Percentiles rank a stretch among this genome's conserved stretches.
Conservation (phyloP, 2,888 invertebrate genomes). For the Epirrhoe alternata region DNA sequence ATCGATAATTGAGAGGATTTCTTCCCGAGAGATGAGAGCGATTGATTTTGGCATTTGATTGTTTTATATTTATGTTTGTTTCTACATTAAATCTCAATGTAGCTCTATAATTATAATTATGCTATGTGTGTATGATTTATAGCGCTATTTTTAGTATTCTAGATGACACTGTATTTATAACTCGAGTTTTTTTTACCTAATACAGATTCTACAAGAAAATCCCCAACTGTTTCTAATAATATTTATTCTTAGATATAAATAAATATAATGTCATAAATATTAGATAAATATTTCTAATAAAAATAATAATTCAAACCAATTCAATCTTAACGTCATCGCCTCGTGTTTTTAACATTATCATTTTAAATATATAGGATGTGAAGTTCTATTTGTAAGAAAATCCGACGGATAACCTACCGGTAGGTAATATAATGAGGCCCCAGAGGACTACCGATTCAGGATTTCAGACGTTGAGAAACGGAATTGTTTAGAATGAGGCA, state of each 20-base stretch:
- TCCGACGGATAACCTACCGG: slow-evolving; percentile 41
- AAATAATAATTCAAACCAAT: no score
- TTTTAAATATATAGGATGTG: slow-evolving; percentile 3
- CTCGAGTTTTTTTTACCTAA: no score
- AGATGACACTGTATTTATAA: no score
- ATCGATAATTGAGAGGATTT: slow-evolving; percentile 1
- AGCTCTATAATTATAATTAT: no score
- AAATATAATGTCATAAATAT: no score
- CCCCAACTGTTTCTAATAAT: no score
- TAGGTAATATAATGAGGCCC: slow-evolving; percentile 51
- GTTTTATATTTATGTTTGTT: not conserved
- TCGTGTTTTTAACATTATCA: not conserved
- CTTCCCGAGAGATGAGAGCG: not conserved
- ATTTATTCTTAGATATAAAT: no score
- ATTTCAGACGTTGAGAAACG: slow-evolving; percentile 45
- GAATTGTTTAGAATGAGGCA: slow-evolving; percentile 52
- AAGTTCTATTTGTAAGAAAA: slow-evolving; percentile 31
- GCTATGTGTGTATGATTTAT: no score
- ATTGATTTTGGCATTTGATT: not conserved
- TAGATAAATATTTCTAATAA: no score
- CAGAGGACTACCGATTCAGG: slow-evolving; percentile 49
- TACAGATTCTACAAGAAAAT: no score
- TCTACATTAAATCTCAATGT: not conserved
- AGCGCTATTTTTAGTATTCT: no score
- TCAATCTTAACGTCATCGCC: no score